phyloP scores from a whole-genome alignment of 2,888 invertebrate genomes.

The Archips crataeganus region DNA sequence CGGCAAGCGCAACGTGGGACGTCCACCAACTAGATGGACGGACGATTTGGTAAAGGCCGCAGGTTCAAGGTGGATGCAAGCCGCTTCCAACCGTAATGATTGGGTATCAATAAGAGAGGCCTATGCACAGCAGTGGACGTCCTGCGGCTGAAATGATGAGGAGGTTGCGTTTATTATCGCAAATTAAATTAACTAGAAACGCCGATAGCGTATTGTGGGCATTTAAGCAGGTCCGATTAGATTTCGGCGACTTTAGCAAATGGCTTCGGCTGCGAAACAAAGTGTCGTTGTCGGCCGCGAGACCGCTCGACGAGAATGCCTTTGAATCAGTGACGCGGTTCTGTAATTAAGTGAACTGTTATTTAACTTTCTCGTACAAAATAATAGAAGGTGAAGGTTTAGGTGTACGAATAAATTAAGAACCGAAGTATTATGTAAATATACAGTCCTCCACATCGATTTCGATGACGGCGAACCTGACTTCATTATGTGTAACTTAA shows the following conservation, averaged over 20 bases:
- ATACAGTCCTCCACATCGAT: too few species aligned
- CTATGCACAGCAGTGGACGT: too few species aligned
- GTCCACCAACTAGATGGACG: too few species aligned
- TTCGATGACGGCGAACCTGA: too few species aligned
- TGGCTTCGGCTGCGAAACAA: slow-evolving; percentile 14
- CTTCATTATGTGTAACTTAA: too few species aligned
- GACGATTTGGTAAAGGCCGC: too few species aligned
- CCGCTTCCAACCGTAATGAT: too few species aligned
- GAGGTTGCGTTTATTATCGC: background rate
- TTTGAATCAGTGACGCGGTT: slow-evolving; percentile 10
- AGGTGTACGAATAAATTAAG: background rate
- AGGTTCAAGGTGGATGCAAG: too few species aligned
- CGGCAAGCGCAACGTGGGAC: too few species aligned
- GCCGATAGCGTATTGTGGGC: background rate
- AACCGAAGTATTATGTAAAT: background rate
- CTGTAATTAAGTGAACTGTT: slow-evolving; percentile 1
- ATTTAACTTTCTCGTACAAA: background rate
- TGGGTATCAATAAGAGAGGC: too few species aligned
- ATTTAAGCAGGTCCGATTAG: slow-evolving; percentile 16
- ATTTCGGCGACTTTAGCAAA: slow-evolving; percentile 16
- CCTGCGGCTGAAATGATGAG: too few species aligned
- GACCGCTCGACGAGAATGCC: background rate
- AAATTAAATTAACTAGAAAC: background rate
- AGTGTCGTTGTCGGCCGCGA: slow-evolving; percentile 7
- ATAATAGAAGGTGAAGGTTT: background rate